phyloP scores from a whole-genome alignment of 2,888 invertebrate species.

The Nomada flava region DNA sequence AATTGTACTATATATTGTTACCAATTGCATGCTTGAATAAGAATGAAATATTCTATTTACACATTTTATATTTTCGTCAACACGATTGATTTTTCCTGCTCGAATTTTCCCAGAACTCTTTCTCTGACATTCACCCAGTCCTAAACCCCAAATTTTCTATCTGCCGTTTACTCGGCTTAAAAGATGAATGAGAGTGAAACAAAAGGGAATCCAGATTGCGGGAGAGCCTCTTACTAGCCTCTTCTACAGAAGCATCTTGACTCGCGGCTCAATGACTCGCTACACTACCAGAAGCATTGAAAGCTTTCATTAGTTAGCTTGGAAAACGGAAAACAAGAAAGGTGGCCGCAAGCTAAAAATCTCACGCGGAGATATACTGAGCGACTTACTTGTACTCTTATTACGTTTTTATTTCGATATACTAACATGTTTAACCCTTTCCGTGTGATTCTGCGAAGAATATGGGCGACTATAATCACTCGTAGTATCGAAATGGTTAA shows the following conservation, averaged over 20 bases:
- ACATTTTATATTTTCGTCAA: neutral
- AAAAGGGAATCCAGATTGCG: slow-evolving; percentile 45
- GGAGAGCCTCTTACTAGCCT: slow-evolving; percentile 44
- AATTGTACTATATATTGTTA: too few species aligned
- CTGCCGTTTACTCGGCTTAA: slow-evolving; percentile 39
- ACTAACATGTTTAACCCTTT: too few species aligned
- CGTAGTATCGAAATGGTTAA: too few species aligned
- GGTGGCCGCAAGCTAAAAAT: slow-evolving; percentile 22
- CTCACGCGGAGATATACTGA: slow-evolving; percentile 7
- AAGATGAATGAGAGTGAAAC: slow-evolving; percentile 40
- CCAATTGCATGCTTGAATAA: neutral
- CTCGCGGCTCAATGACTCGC: slow-evolving; percentile 42
- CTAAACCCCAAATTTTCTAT: slow-evolving; percentile 17
- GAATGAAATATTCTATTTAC: neutral
- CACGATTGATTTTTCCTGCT: neutral
- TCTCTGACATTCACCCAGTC: neutral
- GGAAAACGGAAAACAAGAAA: slow-evolving; percentile 37
- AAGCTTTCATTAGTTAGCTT: slow-evolving; percentile 32
- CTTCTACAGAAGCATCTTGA: slow-evolving; percentile 40
- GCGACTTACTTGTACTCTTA: neutral
- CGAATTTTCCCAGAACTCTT: neutral
- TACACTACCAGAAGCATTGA: slow-evolving; percentile 34
- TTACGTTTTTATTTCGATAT: neutral
- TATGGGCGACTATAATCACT: too few species aligned
- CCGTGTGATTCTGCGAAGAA: too few species aligned